Conservation (phyloP, 2,797 vertebrate species). For the Myotis findleyi region DNA sequence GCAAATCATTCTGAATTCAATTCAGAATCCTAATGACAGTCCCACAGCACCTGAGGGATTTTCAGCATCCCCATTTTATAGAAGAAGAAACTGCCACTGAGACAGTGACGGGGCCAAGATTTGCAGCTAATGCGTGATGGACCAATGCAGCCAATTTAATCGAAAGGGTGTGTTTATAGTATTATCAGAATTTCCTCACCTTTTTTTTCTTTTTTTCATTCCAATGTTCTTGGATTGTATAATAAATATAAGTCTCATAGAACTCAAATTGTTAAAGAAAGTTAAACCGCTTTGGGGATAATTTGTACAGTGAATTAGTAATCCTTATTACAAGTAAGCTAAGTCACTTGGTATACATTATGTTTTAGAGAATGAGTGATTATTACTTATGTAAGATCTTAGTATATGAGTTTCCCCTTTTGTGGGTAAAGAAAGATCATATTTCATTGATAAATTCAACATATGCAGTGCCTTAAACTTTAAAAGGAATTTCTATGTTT, state of each 20-base stretch:
- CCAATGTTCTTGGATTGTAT: neutral
- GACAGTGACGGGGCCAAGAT: neutral
- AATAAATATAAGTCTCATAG: neutral
- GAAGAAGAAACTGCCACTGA: neutral
- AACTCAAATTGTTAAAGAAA: slow-evolving; percentile 45
- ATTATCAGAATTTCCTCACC: neutral
- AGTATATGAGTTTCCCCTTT: neutral
- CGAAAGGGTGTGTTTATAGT: neutral
- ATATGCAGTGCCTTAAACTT: neutral
- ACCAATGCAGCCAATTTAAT: neutral
- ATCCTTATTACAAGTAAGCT: slow-evolving; percentile 36
- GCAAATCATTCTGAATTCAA: neutral
- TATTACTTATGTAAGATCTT: slow-evolving; percentile 31
- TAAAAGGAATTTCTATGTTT: neutral
- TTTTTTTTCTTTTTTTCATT: neutral
- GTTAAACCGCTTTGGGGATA: neutral
- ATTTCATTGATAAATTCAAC: neutral
- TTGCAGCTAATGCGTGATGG: neutral
- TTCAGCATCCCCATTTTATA: neutral
- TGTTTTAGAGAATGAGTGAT: slow-evolving; percentile 40
- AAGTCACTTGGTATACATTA: slow-evolving; percentile 21
- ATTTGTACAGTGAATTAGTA: neutral
- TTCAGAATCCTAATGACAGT: neutral
- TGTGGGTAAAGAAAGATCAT: neutral
- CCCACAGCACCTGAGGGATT: neutral